Conservation (phyloP, 2,113 vertebrate species). For the Hystrix cristata region DNA sequence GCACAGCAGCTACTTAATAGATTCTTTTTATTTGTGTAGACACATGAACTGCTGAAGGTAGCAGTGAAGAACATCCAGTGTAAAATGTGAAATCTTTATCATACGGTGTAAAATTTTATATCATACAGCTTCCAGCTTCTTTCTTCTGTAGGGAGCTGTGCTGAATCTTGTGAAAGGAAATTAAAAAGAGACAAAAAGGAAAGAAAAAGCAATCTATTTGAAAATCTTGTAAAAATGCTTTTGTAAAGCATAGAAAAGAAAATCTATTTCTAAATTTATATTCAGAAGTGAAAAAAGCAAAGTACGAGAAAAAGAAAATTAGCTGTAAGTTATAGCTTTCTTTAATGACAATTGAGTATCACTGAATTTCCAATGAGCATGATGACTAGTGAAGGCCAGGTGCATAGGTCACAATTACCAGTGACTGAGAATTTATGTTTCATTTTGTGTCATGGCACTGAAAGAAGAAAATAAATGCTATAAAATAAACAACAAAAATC, state of each 20-base stretch:
- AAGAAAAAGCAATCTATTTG: neutral
- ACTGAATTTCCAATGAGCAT: neutral
- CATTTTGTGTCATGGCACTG: neutral
- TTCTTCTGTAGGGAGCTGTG: neutral
- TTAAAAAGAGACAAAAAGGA: neutral
- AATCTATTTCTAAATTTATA: neutral
- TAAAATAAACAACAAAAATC: neutral
- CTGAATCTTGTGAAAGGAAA: neutral
- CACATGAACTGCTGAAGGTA: neutral
- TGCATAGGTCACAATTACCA: neutral
- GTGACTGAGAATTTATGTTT: neutral
- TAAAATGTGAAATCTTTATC: neutral
- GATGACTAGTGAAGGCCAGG: neutral
- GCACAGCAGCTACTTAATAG: neutral
- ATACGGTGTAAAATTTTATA: neutral
- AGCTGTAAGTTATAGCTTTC: neutral
- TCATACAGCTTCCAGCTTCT: neutral
- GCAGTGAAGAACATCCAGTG: neutral
- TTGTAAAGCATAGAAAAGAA: neutral
- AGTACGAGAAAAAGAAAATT: neutral
- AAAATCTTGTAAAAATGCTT: neutral
- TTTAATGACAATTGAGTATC: neutral
- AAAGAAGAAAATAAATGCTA: neutral
- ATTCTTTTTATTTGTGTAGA: neutral
- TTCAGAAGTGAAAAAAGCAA: neutral